Conservation (phyloP, 2,888 invertebrate genomes). For the Platycheirus rosarum region DNA sequence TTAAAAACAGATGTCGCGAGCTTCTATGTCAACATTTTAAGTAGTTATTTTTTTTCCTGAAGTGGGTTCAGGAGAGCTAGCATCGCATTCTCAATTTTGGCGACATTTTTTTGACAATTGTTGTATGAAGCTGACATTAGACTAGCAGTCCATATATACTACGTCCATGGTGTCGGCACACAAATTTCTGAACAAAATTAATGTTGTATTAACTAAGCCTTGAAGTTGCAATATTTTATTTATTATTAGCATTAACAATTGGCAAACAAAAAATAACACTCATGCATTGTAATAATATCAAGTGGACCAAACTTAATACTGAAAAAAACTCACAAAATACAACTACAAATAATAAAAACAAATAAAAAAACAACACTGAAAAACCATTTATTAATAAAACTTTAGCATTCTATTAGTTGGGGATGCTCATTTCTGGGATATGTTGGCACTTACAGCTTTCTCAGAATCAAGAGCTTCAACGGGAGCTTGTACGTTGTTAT, state of each 20-base stretch:
- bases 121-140: too few species aligned
- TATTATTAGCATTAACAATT: slow-evolving; percentile 6
- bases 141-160: too few species aligned
- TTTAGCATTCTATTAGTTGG: slow-evolving; percentile 20
- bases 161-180: too few species aligned
- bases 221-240: not conserved
- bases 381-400: slow-evolving; percentile 54
- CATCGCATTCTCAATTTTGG: too few species aligned
- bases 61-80: too few species aligned
- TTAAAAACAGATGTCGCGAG: too few species aligned
- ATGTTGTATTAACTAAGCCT: too few species aligned
- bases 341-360: slow-evolving; percentile 38
- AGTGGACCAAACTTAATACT: not conserved
- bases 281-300: slow-evolving; percentile 5
- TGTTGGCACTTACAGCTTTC: slow-evolving; percentile 73
- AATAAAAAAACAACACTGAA: slow-evolving; percentile 47
- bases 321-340: slow-evolving; percentile 10
- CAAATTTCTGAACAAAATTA: too few species aligned
- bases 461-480: slow-evolving; percentile 63
- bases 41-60: too few species aligned
- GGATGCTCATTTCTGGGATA: slow-evolving; percentile 63
- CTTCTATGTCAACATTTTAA: too few species aligned
- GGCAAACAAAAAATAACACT: not conserved
- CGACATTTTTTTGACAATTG: too few species aligned
- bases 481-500: slow-evolving; percentile 71